phyloP scores from a whole-genome alignment of 2,888 invertebrate species.

The Thereva nobilitata region DNA sequence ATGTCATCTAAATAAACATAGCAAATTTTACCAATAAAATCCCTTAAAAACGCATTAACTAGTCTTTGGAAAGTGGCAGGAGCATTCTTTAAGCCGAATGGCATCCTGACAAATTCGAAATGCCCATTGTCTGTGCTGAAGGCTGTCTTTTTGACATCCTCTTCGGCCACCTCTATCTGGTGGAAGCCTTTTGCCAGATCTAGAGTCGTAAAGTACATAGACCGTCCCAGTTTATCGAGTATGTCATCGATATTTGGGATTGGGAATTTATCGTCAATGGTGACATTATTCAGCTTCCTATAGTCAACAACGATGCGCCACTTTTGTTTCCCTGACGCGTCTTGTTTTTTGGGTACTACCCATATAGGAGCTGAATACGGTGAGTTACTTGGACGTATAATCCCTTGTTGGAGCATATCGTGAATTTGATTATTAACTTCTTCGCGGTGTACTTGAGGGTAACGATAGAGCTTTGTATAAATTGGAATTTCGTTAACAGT shows the following conservation, averaged over 20 bases:
- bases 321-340: conserved; percentile 31
- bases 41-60: conserved; percentile 41
- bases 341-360: conserved; percentile 29
- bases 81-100: conserved; percentile 36
- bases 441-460: conserved; percentile 30
- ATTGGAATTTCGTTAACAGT: conserved; percentile 35
- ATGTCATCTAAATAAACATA: conserved; percentile 51
- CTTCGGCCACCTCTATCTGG: conserved; percentile 44
- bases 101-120: conserved; percentile 37
- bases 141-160: conserved; percentile 34
- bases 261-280: conserved; percentile 44
- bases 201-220: conserved; percentile 41
- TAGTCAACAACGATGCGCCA: conserved; percentile 27
- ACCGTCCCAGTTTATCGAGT: conserved; percentile 40
- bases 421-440: conserved; percentile 20
- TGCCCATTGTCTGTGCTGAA: conserved; percentile 29
- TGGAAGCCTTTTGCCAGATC: conserved; percentile 47
- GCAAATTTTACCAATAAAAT: conserved; percentile 43
- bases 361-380: conserved; percentile 23
- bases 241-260: conserved; percentile 44
- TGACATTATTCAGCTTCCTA: conserved; percentile 28
- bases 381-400: conserved; percentile 39
- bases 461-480: conserved; percentile 37
- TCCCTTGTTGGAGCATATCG: conserved; percentile 43
- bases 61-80: conserved; percentile 26